A percentile compares a stretch with the other conserved stretches of the same genome.
phyloP scores from a whole-genome alignment of 2,888 invertebrate species.

The Agelastica alni region DNA sequence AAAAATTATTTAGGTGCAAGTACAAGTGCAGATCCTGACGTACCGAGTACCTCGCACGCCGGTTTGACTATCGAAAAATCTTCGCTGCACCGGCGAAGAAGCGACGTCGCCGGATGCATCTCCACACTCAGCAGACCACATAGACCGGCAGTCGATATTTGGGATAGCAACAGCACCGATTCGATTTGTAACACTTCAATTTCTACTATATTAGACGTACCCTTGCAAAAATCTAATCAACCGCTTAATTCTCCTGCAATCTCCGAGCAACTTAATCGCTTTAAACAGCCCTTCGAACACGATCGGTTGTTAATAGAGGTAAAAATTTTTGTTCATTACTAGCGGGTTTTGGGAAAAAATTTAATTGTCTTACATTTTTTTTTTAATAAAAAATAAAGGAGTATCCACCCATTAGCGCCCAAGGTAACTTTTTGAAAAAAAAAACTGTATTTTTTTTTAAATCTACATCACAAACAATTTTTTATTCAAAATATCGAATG shows the following conservation, averaged over 20 bases:
- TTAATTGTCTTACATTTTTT: too few relatives aligned
- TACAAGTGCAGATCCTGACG: not conserved
- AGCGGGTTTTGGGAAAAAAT: too few relatives aligned
- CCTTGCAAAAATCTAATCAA: constrained; percentile 32
- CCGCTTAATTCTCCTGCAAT: constrained; percentile 10
- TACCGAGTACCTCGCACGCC: constrained; percentile 5
- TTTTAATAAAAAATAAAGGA: too few relatives aligned
- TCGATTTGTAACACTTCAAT: constrained; percentile 58
- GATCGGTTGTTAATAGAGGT: constrained; percentile 13
- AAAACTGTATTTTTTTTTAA: too few relatives aligned
- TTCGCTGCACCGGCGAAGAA: constrained; percentile 35
- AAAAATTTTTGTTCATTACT: too few relatives aligned
- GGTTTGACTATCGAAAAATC: constrained; percentile 43
- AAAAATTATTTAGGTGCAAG: too few relatives aligned
- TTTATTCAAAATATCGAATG: too few relatives aligned
- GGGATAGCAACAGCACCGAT: constrained; percentile 54
- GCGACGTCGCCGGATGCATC: constrained; percentile 36
- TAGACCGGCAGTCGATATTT: constrained; percentile 41
- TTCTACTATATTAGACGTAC: constrained; percentile 54
- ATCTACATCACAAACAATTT: too few relatives aligned
- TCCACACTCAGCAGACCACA: constrained; percentile 43
- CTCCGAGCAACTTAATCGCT: constrained; percentile 20
- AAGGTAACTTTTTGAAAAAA: too few relatives aligned
- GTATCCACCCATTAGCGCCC: too few relatives aligned
- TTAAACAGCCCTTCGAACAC: constrained; percentile 16